Evolutionary conservation across 2,888 invertebrate genomes (phyloP), one percentile per base, ranked within the genome.

Genomic region (Phorcus lineatus): DNA sequence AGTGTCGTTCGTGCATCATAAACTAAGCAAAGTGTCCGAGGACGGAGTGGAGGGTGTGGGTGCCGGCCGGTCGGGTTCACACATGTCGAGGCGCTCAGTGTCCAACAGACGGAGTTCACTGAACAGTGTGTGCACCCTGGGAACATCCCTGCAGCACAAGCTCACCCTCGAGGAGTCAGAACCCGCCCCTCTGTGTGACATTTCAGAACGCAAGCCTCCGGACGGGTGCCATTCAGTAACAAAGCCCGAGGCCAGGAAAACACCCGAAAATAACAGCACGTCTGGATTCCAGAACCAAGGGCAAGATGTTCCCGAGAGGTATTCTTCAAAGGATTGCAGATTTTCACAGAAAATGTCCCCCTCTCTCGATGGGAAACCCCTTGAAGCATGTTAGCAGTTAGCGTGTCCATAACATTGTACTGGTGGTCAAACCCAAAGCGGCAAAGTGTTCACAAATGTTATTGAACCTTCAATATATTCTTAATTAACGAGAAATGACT

Each of bases 1-100:
- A 62, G 55, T 84, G 0, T 82, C 82, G 17, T 84, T 84, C 79
- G 74, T 79, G 17, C 84, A 84, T 54, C 84, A 84, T 74, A 75
- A 47, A 24, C 79, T 84, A 17, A 75, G 79, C 53, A 84, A 84
- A 76, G 81, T 84, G 11, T 54, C 77, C 9, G 84, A 84, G 74
- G 81, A 81, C 47, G 74, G 74, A 13, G 67, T 53, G n/a, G 66
- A 31, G 1, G 77, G 47, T 7, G 17, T 11, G 3, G 40, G 31
- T 70, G 70, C 4, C 36, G 31, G 40, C 6, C 36, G 36, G 17
- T 19, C 57, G 19, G 28, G 31, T 17, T 17, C n/a, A 11, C 31
- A 36, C 19, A 40, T 31, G 19, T 36, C 31, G 17, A 36, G 19
- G 36, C 40, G 36, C 31, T 36, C 31, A 19, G 17, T 17, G 11